Base-by-base conservation (phyloP, 1,140 invertebrate genomes). In the Teleopsis dalmanni region DNA sequence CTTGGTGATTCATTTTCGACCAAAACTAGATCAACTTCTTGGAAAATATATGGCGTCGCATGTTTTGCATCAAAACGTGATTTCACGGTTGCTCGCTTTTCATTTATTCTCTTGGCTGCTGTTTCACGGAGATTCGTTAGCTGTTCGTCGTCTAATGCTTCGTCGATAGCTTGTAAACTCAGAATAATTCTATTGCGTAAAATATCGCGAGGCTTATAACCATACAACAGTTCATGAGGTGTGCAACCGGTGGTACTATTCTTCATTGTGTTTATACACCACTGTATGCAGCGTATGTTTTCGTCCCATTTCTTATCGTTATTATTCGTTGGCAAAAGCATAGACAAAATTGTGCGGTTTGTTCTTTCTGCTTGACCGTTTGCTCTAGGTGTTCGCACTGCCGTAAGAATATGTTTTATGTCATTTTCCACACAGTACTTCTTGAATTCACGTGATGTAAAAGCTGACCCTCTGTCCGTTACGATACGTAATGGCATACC, bases 211-310 rank as follows among this genome's bases (percentile, higher is more conserved):
- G 27, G 25, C 25, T 29, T 34, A 26, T 42, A 41, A 27, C 44
- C 34, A 19, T 59, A 59, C 7, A 62, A 43, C 3, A 62, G 34
- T 16, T 51, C 45, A 14, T 40, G 43, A 7, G 62, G 57, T 29
- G 50, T 56, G 29, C 50, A 21, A 14, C 48, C 52, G 4, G 53
- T 61, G 4, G 49, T 50, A 14, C 48, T 50, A 47, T 53, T 41
- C n/a, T 47, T 25, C n/a, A 56, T 50, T 36, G 58, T 56, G 40
- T 62, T 62, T 9, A 65, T 25, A 0, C 53, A 48, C 50, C 52
- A 54, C 48, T 65, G 55, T 3, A 58, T 48, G 0, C 54, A 10
- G 7, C 14, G 18, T 26, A 60, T 22, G 2, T 47, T 9, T 33
- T 37, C 45, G 35, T 57, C 53, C 58, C 59, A 65, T 9, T 57